Evolutionary conservation across 2,113 vertebrate species (phyloP).

Genomic region (Eptesicus fuscus): DNA sequence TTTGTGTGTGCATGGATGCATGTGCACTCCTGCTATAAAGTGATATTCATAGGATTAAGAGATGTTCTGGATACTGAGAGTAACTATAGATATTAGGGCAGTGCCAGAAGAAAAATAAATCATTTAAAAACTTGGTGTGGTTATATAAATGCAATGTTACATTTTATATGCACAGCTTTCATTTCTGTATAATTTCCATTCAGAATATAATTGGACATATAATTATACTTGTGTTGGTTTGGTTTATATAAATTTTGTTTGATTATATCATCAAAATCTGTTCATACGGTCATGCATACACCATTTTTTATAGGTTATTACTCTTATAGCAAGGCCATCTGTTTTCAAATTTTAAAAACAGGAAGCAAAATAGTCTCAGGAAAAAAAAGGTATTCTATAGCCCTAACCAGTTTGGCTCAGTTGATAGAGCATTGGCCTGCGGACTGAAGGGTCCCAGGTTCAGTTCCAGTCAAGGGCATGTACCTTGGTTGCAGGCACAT

Average conservation of each 20-base stretch:
- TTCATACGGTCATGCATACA: slow-evolving; percentile 2
- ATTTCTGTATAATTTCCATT: slow-evolving; percentile 17
- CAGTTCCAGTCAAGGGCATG: too few species aligned
- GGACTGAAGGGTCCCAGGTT: too few species aligned
- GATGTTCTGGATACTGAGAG: background rate
- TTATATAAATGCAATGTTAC: background rate
- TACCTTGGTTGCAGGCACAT: too few species aligned
- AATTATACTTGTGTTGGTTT: slow-evolving; percentile 20
- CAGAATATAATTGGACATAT: slow-evolving; percentile 13
- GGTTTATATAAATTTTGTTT: slow-evolving; percentile 32
- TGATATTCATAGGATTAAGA: background rate
- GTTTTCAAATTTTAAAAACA: slow-evolving; percentile 48
- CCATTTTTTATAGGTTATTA: slow-evolving; percentile 53
- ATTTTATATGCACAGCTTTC: background rate
- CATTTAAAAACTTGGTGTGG: background rate
- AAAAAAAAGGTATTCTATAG: too few species aligned
- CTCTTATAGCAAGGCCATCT: slow-evolving; percentile 47
- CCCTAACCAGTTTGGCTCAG: too few species aligned
- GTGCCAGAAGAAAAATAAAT: background rate
- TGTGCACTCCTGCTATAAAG: too few species aligned
- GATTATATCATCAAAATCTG: slow-evolving; percentile 47
- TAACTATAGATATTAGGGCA: background rate
- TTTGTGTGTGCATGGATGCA: rapidly evolving
- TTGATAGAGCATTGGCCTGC: too few species aligned
- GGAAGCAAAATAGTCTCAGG: background rate